These are phyloP conservation scores for Euphydryas editha DNA, from an alignment of 2,888 invertebrate species.

Conservation along the genomic window DNA sequence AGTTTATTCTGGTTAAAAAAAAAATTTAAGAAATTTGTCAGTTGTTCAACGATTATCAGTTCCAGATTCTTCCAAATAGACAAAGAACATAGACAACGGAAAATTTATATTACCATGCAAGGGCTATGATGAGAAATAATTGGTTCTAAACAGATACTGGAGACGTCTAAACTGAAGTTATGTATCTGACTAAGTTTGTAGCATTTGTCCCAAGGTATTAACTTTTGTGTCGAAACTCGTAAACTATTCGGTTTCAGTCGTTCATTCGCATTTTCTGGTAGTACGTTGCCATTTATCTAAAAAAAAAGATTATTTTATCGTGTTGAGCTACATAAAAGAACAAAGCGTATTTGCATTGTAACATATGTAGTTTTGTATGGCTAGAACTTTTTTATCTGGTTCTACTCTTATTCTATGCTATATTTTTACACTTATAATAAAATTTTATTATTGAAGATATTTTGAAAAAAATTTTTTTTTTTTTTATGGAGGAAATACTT, in stretches of 20 bases:
- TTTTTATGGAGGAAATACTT: too few species aligned
- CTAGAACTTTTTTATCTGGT: too few species aligned
- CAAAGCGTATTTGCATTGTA: background rate
- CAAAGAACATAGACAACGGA: background rate
- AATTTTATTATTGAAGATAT: too few species aligned
- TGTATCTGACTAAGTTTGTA: conserved; percentile 43
- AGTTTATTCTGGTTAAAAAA: too few species aligned
- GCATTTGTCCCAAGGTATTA: conserved; percentile 58
- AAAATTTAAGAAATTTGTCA: too few species aligned
- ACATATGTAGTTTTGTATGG: too few species aligned
- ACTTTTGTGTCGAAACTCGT: conserved; percentile 65
- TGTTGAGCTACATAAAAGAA: background rate
- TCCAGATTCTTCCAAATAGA: background rate
- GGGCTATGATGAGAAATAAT: conserved; percentile 59
- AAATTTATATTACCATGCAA: conserved; percentile 59
- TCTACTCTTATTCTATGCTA: too few species aligned
- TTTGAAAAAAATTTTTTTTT: too few species aligned
- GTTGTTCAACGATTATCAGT: too few species aligned
- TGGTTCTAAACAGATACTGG: conserved; percentile 63
- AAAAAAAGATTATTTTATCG: background rate
- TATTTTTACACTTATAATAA: too few species aligned
- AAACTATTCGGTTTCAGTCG: conserved; percentile 60
- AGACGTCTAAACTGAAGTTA: conserved; percentile 51
- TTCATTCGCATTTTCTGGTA: conserved; percentile 62
- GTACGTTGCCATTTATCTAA: conserved; percentile 57